phyloP scores from a whole-genome alignment of 2,797 vertebrate species.

The Amblyraja radiata region DNA sequence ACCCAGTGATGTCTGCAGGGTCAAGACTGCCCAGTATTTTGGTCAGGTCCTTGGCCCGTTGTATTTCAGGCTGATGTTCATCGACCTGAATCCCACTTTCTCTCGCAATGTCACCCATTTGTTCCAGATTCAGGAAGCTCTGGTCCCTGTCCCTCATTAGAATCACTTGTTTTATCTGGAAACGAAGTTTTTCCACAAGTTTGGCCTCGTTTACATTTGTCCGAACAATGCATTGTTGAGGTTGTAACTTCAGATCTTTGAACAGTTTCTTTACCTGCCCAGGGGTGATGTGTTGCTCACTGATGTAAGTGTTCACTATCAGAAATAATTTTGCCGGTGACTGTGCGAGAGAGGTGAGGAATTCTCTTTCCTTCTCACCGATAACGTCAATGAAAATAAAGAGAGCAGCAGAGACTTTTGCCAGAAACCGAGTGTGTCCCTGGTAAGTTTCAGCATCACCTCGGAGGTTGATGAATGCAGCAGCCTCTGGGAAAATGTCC shows the following conservation, averaged over 20 bases:
- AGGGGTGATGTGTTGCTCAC: not conserved
- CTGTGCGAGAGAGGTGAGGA: slow-evolving; percentile 48
- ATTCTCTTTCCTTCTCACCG: slow-evolving; percentile 49
- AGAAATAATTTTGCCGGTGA: slow-evolving; percentile 48
- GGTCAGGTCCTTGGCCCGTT: slow-evolving; percentile 51
- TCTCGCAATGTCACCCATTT: slow-evolving; percentile 50
- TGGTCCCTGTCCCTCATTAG: slow-evolving; percentile 44
- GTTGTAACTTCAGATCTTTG: slow-evolving; percentile 44
- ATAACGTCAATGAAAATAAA: slow-evolving; percentile 70
- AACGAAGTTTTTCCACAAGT: slow-evolving; percentile 48
- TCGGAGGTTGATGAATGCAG: slow-evolving; percentile 64
- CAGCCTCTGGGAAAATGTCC: slow-evolving; percentile 60
- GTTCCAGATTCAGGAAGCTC: slow-evolving; percentile 54
- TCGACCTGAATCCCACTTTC: slow-evolving; percentile 59
- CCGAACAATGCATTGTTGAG: slow-evolving; percentile 44
- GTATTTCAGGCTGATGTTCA: slow-evolving; percentile 59
- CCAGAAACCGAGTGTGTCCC: slow-evolving; percentile 58
- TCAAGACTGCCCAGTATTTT: slow-evolving; percentile 52
- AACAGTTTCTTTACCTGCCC: slow-evolving; percentile 40
- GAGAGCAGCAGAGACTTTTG: slow-evolving; percentile 60
- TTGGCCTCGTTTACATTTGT: slow-evolving; percentile 47
- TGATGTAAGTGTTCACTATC: slow-evolving; percentile 47
- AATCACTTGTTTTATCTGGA: slow-evolving; percentile 49
- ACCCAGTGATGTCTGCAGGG: slow-evolving; percentile 41
- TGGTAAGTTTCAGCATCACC: slow-evolving; percentile 61